These are phyloP conservation scores for Natator depressus DNA, from an alignment of 2,113 vertebrate species.

Conservation along the genomic window DNA sequence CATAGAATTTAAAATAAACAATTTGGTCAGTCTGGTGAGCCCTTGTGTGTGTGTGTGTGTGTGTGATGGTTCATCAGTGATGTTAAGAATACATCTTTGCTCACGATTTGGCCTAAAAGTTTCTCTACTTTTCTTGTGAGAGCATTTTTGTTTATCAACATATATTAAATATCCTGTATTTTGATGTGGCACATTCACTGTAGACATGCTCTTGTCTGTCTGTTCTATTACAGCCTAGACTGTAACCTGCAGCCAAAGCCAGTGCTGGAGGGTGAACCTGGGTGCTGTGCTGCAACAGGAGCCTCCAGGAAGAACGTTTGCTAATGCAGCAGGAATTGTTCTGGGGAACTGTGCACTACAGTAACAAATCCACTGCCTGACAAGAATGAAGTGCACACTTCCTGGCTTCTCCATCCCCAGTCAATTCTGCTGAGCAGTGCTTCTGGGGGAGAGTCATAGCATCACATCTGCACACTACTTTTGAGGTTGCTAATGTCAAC, in stretches of 20 bases:
- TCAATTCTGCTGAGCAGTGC: neutral
- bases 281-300: neutral
- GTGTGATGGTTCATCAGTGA: neutral
- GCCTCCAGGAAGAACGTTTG: neutral
- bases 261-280: neutral
- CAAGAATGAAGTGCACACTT: neutral
- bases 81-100: accelerated
- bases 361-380: neutral
- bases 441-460: neutral
- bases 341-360: neutral
- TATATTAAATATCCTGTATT: accelerated
- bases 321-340: neutral
- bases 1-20: neutral
- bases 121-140: neutral
- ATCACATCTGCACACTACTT: neutral
- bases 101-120: neutral
- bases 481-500: neutral
- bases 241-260: neutral
- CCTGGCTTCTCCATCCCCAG: neutral
- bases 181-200: neutral
- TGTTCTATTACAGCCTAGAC: neutral
- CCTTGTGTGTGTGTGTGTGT: accelerated
- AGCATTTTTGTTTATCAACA: neutral
- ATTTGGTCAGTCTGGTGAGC: neutral
- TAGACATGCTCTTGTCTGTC: neutral